Evolutionary conservation across 2,113 vertebrate species (phyloP).

Genomic region (Lepidothrix coronata): DNA sequence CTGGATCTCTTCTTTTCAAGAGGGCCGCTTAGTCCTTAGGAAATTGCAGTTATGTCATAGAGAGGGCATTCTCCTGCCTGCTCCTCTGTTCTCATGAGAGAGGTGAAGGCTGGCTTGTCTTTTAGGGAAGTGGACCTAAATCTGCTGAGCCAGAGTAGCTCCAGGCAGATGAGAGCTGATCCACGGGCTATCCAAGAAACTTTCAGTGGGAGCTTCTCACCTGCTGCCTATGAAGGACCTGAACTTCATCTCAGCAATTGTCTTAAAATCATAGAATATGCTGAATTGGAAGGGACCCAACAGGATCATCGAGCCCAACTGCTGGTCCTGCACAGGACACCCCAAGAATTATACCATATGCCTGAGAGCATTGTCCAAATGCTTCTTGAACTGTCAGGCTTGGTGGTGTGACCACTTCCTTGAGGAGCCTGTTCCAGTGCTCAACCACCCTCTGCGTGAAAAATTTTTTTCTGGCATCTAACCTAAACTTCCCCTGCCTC

Average conservation of each 20-base stretch:
- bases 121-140: not conserved
- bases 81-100: not conserved
- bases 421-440: not conserved
- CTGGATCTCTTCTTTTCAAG: not conserved
- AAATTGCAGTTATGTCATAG: not conserved
- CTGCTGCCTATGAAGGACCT: not conserved
- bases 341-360: not conserved
- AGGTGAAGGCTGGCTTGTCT: not conserved
- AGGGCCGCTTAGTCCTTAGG: not conserved
- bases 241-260: not conserved
- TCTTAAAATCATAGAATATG: not conserved
- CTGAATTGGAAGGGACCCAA: not conserved
- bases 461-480: not conserved
- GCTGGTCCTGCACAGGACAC: not conserved
- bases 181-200: not conserved
- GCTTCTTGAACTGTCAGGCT: not conserved
- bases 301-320: not conserved
- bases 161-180: not conserved
- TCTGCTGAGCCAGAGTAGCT: not conserved
- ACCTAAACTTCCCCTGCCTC: fast-evolving
- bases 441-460: not conserved
- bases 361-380: not conserved
- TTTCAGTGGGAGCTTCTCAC: not conserved
- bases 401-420: not conserved
- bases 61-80: not conserved